phyloP scores from a whole-genome alignment of 2,888 invertebrate genomes.

The Tinea semifulvella region DNA sequence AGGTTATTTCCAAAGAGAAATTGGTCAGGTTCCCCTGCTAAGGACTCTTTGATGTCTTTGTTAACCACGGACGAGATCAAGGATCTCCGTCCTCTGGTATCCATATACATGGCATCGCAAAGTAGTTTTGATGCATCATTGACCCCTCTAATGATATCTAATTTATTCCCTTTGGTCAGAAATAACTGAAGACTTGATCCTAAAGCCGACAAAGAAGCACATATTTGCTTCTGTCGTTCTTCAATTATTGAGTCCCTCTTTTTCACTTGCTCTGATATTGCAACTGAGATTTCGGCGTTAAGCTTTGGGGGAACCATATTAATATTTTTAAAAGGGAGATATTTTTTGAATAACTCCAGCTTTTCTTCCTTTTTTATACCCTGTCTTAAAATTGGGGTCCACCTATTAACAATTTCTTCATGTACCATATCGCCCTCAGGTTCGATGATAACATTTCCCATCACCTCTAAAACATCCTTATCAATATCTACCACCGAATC shows the following conservation, averaged over 20 bases:
- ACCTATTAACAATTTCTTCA: constrained; percentile 3
- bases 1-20: constrained; percentile 2
- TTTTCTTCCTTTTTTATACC: constrained; percentile 9
- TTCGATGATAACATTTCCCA: background rate
- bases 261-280: constrained; percentile 4
- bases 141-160: background rate
- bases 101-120: background rate
- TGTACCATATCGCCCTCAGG: background rate
- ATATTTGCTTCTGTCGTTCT: background rate
- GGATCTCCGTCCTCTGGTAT: constrained; percentile 3
- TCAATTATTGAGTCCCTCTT: constrained; percentile 7
- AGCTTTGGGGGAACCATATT: constrained; percentile 4
- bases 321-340: constrained; percentile 5
- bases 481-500: background rate
- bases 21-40: background rate
- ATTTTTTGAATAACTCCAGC: background rate
- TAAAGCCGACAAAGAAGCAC: background rate
- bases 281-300: background rate
- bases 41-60: constrained; percentile 1
- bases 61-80: background rate
- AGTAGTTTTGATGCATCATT: constrained; percentile 9
- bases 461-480: background rate
- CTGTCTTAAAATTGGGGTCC: background rate
- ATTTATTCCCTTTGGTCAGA: constrained; percentile 7
- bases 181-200: background rate